Evolutionary conservation across 2,797 vertebrate species (phyloP), one percentile per base, ranked within the genome.

Genomic region (Cryptoprocta ferox): DNA sequence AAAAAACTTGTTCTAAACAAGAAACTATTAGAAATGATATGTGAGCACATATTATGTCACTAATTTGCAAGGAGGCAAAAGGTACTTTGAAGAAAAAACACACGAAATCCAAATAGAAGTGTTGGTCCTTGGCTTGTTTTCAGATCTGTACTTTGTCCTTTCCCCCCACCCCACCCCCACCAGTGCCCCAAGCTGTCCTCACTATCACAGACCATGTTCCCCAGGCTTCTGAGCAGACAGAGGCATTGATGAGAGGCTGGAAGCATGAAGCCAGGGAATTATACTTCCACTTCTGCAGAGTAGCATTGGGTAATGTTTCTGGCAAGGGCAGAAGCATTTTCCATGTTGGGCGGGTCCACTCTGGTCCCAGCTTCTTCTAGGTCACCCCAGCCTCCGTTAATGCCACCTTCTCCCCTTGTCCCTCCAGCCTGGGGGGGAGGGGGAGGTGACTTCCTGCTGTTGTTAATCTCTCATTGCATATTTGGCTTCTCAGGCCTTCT

Each of bases 61-160:
- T 89, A 81, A 91, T 73, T 76, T 86, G 9, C 71, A 35, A 89
- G 81, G 50, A 92, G 70, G 26, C 32, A 94, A 85, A 95, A 91
- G 65, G 28, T 73, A 81, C n/a, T 53, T 96, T 35, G 30, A 82
- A 50, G 53, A 66, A 89, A 76, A 63, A 21, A 19, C 68, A 73
- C 15, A 24, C 70, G 35, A 78, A 86, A 65, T 94, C 35, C 35
- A 84, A 42, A 10, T 84, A 53, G 30, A 94, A 65, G 45, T 37
- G 39, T 35, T 45, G 15, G 11, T 48, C 48, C 50, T 80, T 68
- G 53, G 32, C 66, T 75, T 61, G 30, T 65, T 89, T 65, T 89
- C 66, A 70, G 16, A 73, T 21, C 13, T 16, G 1, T 30, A 70
- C 15, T 48, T 73, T 86, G 48, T 85, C 59, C 16, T 61, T 75